Conservation (phyloP, 2,888 invertebrate species). For the Spodoptera exigua region DNA sequence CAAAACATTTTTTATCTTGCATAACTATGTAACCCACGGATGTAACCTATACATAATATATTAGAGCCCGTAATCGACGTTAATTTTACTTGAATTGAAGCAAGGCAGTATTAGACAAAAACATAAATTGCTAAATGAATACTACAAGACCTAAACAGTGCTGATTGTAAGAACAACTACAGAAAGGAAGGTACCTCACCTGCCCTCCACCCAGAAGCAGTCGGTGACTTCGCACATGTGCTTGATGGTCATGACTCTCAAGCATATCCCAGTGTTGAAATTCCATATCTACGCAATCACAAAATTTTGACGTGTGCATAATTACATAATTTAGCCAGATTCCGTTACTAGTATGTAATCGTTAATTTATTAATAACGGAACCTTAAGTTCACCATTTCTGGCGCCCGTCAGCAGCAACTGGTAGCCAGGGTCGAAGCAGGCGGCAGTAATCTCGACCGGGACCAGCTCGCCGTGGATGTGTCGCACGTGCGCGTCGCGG, state of each 20-base stretch:
- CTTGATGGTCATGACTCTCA: constrained; percentile 91
- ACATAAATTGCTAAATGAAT: too few species aligned
- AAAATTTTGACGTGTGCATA: background rate
- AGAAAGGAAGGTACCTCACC: constrained; percentile 70
- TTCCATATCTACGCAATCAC: constrained; percentile 91
- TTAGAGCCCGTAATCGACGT: too few species aligned
- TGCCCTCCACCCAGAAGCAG: constrained; percentile 90
- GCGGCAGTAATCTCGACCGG: constrained; percentile 94
- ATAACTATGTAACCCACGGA: too few species aligned
- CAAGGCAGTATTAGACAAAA: too few species aligned
- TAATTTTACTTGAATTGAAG: too few species aligned
- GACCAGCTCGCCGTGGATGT: constrained; percentile 91
- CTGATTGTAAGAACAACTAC: background rate
- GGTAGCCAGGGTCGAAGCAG: constrained; percentile 92
- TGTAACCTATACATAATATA: too few species aligned
- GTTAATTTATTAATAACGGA: background rate
- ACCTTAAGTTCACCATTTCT: constrained; percentile 93
- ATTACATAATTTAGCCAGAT: background rate
- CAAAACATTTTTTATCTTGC: too few species aligned
- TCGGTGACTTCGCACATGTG: constrained; percentile 89
- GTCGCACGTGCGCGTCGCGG: constrained; percentile 91
- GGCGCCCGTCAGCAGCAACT: constrained; percentile 93
- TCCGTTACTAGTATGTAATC: background rate
- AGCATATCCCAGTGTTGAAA: constrained; percentile 93
- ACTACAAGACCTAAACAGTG: background rate